Evolutionary conservation across 2,888 invertebrate species (phyloP), one percentile per base, ranked within the genome.

Genomic region (Caenorhabditis afra): DNA sequence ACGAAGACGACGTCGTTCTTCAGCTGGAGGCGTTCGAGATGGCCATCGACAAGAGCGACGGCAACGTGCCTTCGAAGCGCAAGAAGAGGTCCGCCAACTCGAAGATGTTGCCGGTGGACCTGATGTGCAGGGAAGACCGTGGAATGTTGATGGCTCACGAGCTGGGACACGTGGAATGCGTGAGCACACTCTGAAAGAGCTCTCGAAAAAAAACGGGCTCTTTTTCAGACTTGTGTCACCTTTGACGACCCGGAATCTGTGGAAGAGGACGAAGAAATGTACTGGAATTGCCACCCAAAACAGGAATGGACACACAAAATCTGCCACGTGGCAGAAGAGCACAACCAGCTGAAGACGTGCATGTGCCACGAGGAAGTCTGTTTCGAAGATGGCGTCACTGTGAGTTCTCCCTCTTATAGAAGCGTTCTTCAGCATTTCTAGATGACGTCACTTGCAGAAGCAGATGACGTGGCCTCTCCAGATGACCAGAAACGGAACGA

Each of bases 1-100:
- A n/a, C n/a, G n/a, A n/a, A n/a, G n/a, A n/a, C n/a, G 16, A 52
- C 29, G 41, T 39, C 52, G 22, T 57, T 50, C 81, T 85, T 22
- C 55, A 88, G 88, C 61, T 89, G 39, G 82, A 82, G 61, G 87
- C 88, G 3, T 89, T 87, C 66, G 87, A 89, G 55, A 59, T 71
- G 49, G 88, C 87, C 14, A 75, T 82, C 55, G 74, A 74, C 18
- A 70, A 66, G 20, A 76, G 73, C 47, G 77, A 74, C 14, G 65
- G 57, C 16, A 61, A 64, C 35, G n/a, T 22, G 18, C 64, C 57
- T 50, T n/a, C 53, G 22, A 61, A 41, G 29, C 66, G 64, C 39
- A 78, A 57, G 16, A 78, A 71, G 29, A n/a, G 79, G 35, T 61
- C 71, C 16, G 10, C 61, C 16, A 59, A 55, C 29, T 58, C 53